These are phyloP conservation scores for Lissocephala sabroskyi DNA, from an alignment of 2,888 invertebrate species.

Conservation along the genomic window DNA sequence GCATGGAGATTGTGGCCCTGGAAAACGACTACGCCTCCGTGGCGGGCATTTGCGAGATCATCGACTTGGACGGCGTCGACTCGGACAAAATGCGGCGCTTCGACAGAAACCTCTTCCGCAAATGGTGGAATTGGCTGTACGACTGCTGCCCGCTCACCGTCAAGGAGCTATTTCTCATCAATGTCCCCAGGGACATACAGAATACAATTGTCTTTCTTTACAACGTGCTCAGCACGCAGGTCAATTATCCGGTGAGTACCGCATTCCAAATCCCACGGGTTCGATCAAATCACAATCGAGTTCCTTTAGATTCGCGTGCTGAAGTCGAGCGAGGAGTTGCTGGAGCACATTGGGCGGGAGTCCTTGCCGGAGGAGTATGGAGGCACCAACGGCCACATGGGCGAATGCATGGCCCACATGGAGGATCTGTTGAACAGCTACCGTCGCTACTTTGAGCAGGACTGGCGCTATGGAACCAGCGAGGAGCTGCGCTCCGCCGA, in stretches of 20 bases:
- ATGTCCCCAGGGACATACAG: conserved; percentile 57
- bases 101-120: conserved; percentile 48
- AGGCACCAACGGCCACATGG: conserved; percentile 57
- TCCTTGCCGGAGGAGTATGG: conserved; percentile 64
- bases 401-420: conserved; percentile 60
- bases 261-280: background rate
- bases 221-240: conserved; percentile 42
- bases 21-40: conserved; percentile 63
- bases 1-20: conserved; percentile 58
- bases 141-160: conserved; percentile 55
- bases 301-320: conserved; percentile 42
- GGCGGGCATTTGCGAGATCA: conserved; percentile 57
- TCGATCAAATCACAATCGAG: background rate
- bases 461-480: conserved; percentile 51
- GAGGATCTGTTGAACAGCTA: conserved; percentile 59
- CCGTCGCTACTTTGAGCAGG: conserved; percentile 58
- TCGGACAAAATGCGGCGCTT: conserved; percentile 50
- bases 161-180: conserved; percentile 54
- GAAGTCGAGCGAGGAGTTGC: conserved; percentile 47
- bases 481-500: conserved; percentile 55
- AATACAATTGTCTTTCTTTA: conserved; percentile 39
- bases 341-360: conserved; percentile 51
- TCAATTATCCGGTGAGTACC: conserved; percentile 39
- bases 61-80: conserved; percentile 49
- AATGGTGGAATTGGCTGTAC: conserved; percentile 54